Evolutionary conservation across 2,888 invertebrate genomes (phyloP).

Genomic region (Papilio elwesi): DNA sequence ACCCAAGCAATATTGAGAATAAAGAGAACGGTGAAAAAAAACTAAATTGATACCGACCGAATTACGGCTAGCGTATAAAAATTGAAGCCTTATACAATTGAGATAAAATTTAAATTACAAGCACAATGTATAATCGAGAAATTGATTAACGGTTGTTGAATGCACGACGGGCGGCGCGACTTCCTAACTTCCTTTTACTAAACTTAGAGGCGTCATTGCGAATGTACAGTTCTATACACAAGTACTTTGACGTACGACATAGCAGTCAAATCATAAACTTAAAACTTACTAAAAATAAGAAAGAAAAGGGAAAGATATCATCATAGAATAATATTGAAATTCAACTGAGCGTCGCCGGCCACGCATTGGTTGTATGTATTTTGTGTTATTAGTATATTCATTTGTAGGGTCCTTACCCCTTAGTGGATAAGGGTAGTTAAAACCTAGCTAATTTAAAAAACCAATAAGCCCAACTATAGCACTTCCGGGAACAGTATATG

Average conservation of each 20-base stretch:
- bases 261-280: not conserved
- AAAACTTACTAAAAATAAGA: not conserved
- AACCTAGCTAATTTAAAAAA: no score
- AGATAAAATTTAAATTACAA: not conserved
- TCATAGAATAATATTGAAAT: no score
- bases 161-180: not conserved
- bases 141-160: slow-evolving; percentile 20
- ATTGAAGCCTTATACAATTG: not conserved
- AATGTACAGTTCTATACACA: not conserved
- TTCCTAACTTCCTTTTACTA: slow-evolving; percentile 16
- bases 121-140: not conserved
- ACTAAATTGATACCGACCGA: not conserved
- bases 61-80: not conserved
- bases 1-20: not conserved
- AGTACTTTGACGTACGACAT: not conserved
- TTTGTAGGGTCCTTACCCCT: no score
- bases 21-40: not conserved
- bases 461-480: no score
- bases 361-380: no score
- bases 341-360: no score
- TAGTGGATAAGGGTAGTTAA: no score
- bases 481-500: no score
- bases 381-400: no score
- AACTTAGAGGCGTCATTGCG: slow-evolving; percentile 1
- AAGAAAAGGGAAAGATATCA: no score